These are phyloP conservation scores for Ormyrus pomaceus DNA, from an alignment of 2,888 invertebrate genomes.

Conservation along the genomic window DNA sequence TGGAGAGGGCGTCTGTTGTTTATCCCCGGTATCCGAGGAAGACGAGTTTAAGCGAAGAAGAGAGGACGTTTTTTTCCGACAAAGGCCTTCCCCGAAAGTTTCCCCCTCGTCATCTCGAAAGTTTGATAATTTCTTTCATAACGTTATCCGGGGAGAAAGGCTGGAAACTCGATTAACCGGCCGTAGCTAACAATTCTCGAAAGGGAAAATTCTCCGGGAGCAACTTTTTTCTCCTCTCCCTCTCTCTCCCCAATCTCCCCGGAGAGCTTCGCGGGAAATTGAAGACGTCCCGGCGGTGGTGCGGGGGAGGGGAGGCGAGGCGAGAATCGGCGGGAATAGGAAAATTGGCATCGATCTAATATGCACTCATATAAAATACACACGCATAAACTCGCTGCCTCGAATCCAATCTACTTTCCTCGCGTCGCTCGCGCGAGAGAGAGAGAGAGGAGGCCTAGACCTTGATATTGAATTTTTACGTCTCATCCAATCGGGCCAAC, in stretches of 20 bases:
- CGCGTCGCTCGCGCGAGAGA: not conserved
- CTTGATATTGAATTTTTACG: constrained; percentile 51
- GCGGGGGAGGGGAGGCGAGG: not conserved
- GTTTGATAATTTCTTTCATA: constrained; percentile 14
- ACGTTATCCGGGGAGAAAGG: constrained; percentile 4
- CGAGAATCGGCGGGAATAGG: constrained; percentile 10
- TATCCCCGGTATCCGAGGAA: too few species aligned
- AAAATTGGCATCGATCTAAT: not conserved
- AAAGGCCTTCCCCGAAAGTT: not conserved
- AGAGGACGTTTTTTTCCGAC: not conserved
- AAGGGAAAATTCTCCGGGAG: not conserved
- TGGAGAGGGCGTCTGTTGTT: too few species aligned
- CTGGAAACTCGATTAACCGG: constrained; percentile 25
- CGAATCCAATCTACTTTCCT: constrained; percentile 37
- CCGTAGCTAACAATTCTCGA: too few species aligned
- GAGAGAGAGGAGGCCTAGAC: constrained; percentile 21
- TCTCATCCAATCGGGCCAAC: constrained; percentile 49
- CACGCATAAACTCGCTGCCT: constrained; percentile 8
- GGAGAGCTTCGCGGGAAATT: constrained; percentile 19
- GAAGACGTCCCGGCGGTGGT: constrained; percentile 4
- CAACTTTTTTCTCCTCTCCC: not conserved
- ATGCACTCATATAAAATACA: constrained; percentile 12
- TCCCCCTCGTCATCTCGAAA: constrained; percentile 9
- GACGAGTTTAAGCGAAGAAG: too few species aligned
- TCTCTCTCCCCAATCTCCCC: not conserved